Evolutionary conservation across 1,140 invertebrate genomes (phyloP).

Genomic region (Euwallacea fornicatus): DNA sequence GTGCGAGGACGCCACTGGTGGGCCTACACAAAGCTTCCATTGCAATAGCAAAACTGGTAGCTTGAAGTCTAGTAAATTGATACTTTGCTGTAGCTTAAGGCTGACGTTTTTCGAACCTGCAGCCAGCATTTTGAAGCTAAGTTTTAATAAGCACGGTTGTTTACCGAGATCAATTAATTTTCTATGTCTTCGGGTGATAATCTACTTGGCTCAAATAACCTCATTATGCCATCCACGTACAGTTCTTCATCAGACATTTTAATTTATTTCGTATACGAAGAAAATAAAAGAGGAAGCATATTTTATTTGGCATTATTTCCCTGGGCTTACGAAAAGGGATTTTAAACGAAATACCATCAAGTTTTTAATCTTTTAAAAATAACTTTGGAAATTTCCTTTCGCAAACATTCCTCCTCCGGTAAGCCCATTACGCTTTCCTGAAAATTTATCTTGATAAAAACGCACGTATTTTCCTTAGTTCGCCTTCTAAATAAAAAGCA

Average conservation of each 20-base stretch:
- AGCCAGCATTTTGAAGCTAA: constrained; percentile 16
- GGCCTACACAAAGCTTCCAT: constrained; percentile 6
- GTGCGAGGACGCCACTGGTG: constrained; percentile 19
- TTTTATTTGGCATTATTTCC: no score
- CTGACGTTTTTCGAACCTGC: constrained; percentile 11
- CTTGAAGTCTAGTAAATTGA: constrained; percentile 30
- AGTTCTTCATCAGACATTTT: not conserved
- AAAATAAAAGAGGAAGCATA: no score
- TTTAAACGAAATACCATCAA: constrained; percentile 23
- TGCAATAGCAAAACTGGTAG: constrained; percentile 30
- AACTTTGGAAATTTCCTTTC: constrained; percentile 31
- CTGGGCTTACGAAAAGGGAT: no score
- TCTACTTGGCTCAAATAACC: constrained; percentile 7
- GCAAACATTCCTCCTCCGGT: constrained; percentile 23
- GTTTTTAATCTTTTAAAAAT: constrained; percentile 34
- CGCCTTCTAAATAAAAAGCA: constrained; percentile 21
- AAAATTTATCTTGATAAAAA: constrained; percentile 37
- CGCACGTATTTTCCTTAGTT: constrained; percentile 33
- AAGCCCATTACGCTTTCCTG: constrained; percentile 33
- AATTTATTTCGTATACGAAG: no score
- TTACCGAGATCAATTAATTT: constrained; percentile 19
- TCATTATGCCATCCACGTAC: not conserved
- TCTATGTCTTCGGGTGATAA: constrained; percentile 13
- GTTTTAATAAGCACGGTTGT: constrained; percentile 15
- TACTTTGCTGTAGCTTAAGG: constrained; percentile 22